These are phyloP conservation scores for Hippoglossus hippoglossus DNA, from an alignment of 2,797 vertebrate genomes.

Conservation along the genomic window DNA sequence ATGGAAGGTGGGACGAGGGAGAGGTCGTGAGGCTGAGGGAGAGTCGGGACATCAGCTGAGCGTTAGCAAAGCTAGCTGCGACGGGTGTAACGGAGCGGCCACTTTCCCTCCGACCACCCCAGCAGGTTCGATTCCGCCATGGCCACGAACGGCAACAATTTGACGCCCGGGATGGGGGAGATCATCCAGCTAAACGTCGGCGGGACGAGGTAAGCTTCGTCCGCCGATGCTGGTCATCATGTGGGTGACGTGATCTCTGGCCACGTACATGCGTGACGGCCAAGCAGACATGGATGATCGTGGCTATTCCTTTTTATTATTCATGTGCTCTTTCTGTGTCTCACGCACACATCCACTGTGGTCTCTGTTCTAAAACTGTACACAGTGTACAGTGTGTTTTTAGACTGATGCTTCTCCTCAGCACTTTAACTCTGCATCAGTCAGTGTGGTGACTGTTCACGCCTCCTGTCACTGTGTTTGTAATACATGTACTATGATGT, in stretches of 20 bases:
- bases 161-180: slow-evolving; percentile 89
- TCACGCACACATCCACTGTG: not conserved
- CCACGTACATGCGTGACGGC: slow-evolving; percentile 6
- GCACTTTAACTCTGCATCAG: not conserved
- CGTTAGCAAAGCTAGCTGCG: slow-evolving; percentile 66
- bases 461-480: not conserved
- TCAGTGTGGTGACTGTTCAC: not conserved
- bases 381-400: slow-evolving; percentile 5
- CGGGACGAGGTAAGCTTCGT: slow-evolving; percentile 88
- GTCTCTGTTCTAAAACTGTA: not conserved
- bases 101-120: not conserved
- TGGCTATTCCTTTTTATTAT: slow-evolving; percentile 8
- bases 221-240: slow-evolving; percentile 14
- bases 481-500: slow-evolving; percentile 28
- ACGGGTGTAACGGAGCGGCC: slow-evolving; percentile 14
- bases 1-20: slow-evolving; percentile 61
- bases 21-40: slow-evolving; percentile 60
- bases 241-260: not conserved
- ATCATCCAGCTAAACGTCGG: slow-evolving; percentile 98
- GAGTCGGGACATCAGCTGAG: slow-evolving; percentile 60
- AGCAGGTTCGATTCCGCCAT: slow-evolving; percentile 73
- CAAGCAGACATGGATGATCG: slow-evolving; percentile 16
- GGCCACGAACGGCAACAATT: slow-evolving; percentile 87
- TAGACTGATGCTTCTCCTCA: not conserved
- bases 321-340: not conserved